phyloP scores from a whole-genome alignment of 2,113 vertebrate species.

The Cettia cetti region DNA sequence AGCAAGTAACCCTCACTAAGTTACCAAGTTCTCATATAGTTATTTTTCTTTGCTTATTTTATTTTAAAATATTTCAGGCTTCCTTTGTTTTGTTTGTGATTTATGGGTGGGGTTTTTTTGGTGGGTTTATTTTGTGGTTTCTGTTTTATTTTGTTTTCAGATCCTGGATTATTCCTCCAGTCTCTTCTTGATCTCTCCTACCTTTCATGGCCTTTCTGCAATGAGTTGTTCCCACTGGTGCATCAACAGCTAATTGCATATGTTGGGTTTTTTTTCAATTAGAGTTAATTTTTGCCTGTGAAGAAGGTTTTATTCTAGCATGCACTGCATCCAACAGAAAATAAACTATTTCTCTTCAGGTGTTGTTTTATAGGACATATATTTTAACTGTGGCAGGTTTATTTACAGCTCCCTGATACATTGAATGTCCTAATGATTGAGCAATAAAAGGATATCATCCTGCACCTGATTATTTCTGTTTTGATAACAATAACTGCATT shows the following conservation, averaged over 20 bases:
- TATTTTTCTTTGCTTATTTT: neutral
- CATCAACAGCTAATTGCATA: neutral
- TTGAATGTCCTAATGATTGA: neutral
- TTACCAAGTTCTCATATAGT: neutral
- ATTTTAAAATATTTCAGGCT: neutral
- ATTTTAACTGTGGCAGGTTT: neutral
- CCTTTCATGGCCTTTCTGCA: neutral
- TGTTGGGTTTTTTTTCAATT: neutral
- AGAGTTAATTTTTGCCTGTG: neutral
- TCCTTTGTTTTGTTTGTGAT: neutral
- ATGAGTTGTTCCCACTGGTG: neutral
- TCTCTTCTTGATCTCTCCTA: neutral
- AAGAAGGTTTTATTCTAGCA: neutral
- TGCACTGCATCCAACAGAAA: neutral
- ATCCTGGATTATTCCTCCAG: neutral
- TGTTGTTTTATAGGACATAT: neutral
- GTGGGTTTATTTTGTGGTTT: neutral
- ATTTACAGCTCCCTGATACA: neutral
- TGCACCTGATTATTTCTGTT: neutral
- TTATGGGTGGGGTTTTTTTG: neutral
- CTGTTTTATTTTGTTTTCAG: neutral
- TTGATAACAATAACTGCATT: neutral
- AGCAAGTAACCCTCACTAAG: neutral
- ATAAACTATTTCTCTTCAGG: neutral
- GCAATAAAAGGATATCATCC: neutral